Base-by-base conservation (phyloP, 2,113 vertebrate species). In the Alectura lathami region DNA sequence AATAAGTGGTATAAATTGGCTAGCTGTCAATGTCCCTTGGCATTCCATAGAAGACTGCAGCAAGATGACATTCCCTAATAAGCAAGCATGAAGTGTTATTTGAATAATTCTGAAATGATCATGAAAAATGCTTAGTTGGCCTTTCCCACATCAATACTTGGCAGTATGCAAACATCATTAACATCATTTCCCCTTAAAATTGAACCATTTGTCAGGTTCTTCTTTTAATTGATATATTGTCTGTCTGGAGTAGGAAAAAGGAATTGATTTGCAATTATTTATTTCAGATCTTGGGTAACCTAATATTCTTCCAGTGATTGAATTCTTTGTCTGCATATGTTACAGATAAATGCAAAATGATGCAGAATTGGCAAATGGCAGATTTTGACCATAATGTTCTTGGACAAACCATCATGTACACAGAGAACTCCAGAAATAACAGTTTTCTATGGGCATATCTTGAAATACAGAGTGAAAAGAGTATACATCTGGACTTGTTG, bases 161-260 rank as follows among this genome's bases (percentile, higher is more conserved):
- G 56, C 74, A 36, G 38, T 86, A 86, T 86, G 40, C 48, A 95
- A 78, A 93, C 21, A 59, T 85, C 26, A 76, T 69, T 86, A 76
- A 69, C 38, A 29, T 91, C 74, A 47, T 93, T 92, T 89, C 34
- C 42, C 45, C 88, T 87, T 77, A 78, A 67, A 80, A 74, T n/a
- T 83, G 84, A 95, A 85, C 0, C 4, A 89, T 20, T 48, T 93
- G 48, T 81, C 95, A 67, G 57, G 30, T 26, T 30, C 43, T 93
- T 81, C 93, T 83, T 94, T 80, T 47, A 91, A 83, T 89, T 70
- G 76, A 42, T 94, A 53, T 88, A 45, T 68, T 96, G 47, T 54
- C 53, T 64, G n/a, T 63, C 51, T 82, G 36, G 83, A 88, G 51
- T n/a, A 91, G 36, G 51, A 91, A 67, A 67, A 75, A 82, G 21